Evolutionary conservation across 2,113 vertebrate species (phyloP).

Genomic region (Strigops habroptila): DNA sequence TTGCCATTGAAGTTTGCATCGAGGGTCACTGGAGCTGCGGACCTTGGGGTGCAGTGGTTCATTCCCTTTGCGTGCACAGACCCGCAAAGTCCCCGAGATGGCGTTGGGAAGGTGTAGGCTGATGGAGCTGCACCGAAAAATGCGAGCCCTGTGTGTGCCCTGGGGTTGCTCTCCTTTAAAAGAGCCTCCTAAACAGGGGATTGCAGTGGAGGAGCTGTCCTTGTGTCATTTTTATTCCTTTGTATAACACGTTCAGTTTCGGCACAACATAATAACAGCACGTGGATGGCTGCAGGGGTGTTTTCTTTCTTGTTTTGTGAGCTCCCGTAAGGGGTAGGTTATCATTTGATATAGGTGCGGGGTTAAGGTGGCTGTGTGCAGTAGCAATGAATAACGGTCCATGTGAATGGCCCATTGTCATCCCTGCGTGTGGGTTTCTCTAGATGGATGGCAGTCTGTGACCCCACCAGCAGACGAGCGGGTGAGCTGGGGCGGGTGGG

Average conservation of each 20-base stretch:
- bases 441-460: neutral
- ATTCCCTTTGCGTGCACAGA: rapidly evolving
- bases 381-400: neutral
- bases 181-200: neutral
- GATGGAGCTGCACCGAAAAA: neutral
- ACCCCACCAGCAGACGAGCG: neutral
- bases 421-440: neutral
- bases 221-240: neutral
- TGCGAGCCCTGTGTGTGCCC: rapidly evolving
- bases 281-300: neutral
- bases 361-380: neutral
- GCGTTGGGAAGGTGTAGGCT: neutral
- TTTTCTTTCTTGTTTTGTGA: neutral
- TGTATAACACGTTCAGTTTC: neutral
- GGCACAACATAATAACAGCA: neutral
- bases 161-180: neutral
- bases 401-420: neutral
- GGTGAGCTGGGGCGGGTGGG: neutral
- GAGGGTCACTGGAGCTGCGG: neutral
- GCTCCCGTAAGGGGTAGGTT: neutral
- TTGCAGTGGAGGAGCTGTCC: neutral
- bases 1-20: neutral
- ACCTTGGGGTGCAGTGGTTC: neutral
- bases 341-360: neutral
- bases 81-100: rapidly evolving